phyloP scores from a whole-genome alignment of 2,113 vertebrate species.

The Neogale vison region DNA sequence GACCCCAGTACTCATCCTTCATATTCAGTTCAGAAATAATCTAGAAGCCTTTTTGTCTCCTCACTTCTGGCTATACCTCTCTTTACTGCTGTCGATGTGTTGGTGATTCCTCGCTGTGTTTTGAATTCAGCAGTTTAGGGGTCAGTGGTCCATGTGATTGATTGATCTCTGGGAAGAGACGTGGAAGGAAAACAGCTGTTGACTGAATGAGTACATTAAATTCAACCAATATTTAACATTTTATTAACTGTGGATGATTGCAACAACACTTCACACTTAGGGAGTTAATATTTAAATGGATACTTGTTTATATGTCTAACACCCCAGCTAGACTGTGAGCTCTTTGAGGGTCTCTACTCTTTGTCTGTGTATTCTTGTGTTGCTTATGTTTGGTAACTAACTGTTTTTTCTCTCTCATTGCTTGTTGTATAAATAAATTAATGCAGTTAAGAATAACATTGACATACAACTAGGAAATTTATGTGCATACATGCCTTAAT shows the following conservation, averaged over 20 bases:
- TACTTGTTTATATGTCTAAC: neutral
- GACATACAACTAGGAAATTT: neutral
- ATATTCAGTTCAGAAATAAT: neutral
- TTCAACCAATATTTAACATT: neutral
- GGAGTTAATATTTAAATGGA: neutral
- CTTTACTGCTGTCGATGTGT: neutral
- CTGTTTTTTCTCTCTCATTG: neutral
- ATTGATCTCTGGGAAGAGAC: neutral
- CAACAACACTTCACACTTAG: neutral
- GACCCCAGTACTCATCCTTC: neutral
- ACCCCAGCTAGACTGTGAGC: neutral
- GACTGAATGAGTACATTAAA: neutral
- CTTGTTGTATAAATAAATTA: constrained; percentile 37
- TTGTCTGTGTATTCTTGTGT: neutral
- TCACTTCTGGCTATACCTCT: neutral
- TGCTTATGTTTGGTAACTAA: neutral
- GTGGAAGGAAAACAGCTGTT: neutral
- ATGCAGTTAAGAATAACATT: neutral
- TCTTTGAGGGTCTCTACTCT: neutral
- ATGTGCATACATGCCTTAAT: neutral
- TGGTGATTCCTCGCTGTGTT: neutral
- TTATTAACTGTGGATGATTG: neutral
- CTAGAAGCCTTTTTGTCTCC: neutral
- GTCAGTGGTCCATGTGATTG: neutral
- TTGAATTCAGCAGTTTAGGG: neutral